Evolutionary conservation across 1,140 invertebrate genomes (phyloP), one percentile per base, ranked within the genome.

Genomic region (Sycophila sp.): DNA sequence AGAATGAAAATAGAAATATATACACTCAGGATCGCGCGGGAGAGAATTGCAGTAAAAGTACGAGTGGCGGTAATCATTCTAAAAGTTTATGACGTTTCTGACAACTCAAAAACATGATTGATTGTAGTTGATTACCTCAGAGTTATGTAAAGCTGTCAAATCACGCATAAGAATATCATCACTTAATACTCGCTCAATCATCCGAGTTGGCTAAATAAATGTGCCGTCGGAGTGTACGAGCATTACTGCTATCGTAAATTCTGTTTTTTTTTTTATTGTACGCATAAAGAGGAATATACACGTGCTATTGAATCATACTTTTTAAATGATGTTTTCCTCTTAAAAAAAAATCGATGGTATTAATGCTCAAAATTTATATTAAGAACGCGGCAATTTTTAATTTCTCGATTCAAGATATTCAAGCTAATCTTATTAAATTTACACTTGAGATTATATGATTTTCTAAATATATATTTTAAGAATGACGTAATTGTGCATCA

Each of bases 101-200:
- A 64, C 69, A 71, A 58, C 28, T 71, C 6, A 40, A 49, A 64
- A 64, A 71, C 60, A 71, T 71, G 69, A 71, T 71, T 71, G 51
- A 71, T 71, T n/a, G 60, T 38, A 13, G 36, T 65, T 71, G 60
- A 58, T 71, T 71, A 65, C 49, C 40, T 56, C 6, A 10, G 40
- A 47, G 42, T 71, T 58, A 58, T 49, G 69, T 65, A 71, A 65
- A 63, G 17, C 60, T 71, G 69, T 71, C 69, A 71, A 64, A 64
- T 64, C 60, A 56, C 34, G 42, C 28, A 30, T 38, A 19, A 56
- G 53, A 47, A 49, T 71, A 64, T 65, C 26, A 64, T 64, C 51
- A 71, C 42, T 63, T 58, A 71, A 69, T 69, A 45, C n/a, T 38
- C 60, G 19, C 42, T 64, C 60, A 6, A 64, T 69, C 58, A 63